Conservation (phyloP, 2,797 vertebrate species). For the Heteromormyrus szaboi region DNA sequence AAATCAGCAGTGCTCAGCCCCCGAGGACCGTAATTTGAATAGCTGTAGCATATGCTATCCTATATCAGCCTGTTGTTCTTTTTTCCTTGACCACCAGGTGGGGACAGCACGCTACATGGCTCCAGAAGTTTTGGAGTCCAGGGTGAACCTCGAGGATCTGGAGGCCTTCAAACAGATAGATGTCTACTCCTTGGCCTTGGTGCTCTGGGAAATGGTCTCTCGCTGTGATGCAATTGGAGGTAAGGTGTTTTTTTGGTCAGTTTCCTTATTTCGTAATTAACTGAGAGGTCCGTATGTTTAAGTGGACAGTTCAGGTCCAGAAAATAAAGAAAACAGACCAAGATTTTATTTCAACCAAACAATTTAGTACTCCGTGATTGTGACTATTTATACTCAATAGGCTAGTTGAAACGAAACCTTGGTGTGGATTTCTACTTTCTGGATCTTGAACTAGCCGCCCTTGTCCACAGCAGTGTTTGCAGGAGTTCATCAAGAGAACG, state of each 20-base stretch:
- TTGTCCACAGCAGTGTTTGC: neutral
- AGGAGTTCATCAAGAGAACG: neutral
- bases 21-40: neutral
- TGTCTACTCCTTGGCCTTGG: constrained; percentile 82
- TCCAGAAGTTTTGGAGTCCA: constrained; percentile 80
- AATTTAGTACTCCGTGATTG: neutral
- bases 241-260: constrained; percentile 34
- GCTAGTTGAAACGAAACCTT: neutral
- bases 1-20: neutral
- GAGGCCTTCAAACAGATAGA: constrained; percentile 90
- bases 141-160: constrained; percentile 83
- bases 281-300: neutral
- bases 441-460: neutral
- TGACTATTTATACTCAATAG: neutral
- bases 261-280: neutral
- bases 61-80: neutral
- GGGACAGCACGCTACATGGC: constrained; percentile 87
- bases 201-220: constrained; percentile 83
- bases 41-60: neutral
- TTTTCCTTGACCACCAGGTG: constrained; percentile 54
- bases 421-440: neutral
- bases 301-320: neutral
- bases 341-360: neutral
- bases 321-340: neutral
- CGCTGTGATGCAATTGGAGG: constrained; percentile 75